Evolutionary conservation across 2,113 vertebrate genomes (phyloP).

Genomic region (Poecile atricapillus): DNA sequence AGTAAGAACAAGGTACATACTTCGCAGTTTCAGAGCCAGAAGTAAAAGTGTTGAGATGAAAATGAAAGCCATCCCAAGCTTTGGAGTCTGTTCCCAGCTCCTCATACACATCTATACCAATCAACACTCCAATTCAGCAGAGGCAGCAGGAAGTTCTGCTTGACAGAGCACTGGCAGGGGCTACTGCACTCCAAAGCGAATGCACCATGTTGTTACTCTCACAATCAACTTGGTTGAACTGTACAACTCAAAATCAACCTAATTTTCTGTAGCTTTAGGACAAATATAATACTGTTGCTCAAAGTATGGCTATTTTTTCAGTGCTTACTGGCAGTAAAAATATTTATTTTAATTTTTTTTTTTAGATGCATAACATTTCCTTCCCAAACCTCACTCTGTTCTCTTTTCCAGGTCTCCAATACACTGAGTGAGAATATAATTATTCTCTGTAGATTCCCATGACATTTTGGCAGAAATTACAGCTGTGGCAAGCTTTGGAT

Average conservation of each 20-base stretch:
- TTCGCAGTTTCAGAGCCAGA: not conserved
- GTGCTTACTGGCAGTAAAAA: not conserved
- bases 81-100: not conserved
- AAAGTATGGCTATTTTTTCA: not conserved
- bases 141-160: not conserved
- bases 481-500: not conserved
- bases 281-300: not conserved
- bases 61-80: not conserved
- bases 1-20: not conserved
- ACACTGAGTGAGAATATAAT: not conserved
- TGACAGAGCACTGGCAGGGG: not conserved
- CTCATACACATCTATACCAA: not conserved
- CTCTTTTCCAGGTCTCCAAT: not conserved
- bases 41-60: not conserved
- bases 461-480: not conserved
- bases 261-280: slow-evolving; percentile 2
- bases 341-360: not conserved
- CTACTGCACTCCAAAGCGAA: not conserved
- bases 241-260: not conserved
- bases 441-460: slow-evolving; percentile 15
- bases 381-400: not conserved
- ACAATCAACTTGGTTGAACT: not conserved
- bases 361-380: not conserved
- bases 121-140: not conserved
- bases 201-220: not conserved